phyloP scores from a whole-genome alignment of 2,888 invertebrate species.

The Scaeva pyrastri region DNA sequence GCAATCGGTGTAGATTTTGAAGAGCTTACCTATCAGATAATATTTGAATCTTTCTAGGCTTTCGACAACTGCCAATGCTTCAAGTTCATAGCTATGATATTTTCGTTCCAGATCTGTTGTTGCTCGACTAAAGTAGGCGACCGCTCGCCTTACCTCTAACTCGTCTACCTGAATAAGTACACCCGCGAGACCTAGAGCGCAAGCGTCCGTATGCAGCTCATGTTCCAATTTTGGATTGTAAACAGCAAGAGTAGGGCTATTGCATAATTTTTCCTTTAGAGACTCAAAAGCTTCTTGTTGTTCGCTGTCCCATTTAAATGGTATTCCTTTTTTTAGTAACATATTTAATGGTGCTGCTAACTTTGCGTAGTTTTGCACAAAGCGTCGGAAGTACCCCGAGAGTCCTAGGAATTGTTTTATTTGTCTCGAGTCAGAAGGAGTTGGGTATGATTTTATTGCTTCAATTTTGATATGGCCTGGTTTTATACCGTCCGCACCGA shows the following conservation, averaged over 20 bases:
- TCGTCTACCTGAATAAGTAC: too few species aligned
- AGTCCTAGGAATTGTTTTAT: slow-evolving; percentile 12
- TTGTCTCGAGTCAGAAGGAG: background rate
- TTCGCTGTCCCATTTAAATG: background rate
- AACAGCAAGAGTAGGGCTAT: slow-evolving; percentile 36
- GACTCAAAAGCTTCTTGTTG: background rate
- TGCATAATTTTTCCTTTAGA: background rate
- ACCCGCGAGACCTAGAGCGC: slow-evolving; percentile 40
- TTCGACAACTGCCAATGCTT: slow-evolving; percentile 56
- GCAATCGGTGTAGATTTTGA: slow-evolving; percentile 55
- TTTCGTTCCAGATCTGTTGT: too few species aligned
- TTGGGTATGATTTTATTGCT: background rate
- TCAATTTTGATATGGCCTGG: background rate
- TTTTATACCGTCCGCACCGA: background rate
- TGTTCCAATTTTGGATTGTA: slow-evolving; percentile 46
- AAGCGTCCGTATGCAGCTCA: slow-evolving; percentile 57
- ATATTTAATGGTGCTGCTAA: slow-evolving; percentile 1
- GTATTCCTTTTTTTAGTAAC: background rate
- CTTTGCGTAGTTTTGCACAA: slow-evolving; percentile 19
- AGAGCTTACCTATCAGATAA: slow-evolving; percentile 54
- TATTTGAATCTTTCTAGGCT: slow-evolving; percentile 56
- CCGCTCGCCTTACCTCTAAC: too few species aligned
- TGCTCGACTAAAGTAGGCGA: too few species aligned
- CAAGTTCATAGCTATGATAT: slow-evolving; percentile 21
- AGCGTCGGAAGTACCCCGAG: slow-evolving; percentile 18